Evolutionary conservation across 2,888 invertebrate species (phyloP).

Genomic region (Tryphoninae sp.): DNA sequence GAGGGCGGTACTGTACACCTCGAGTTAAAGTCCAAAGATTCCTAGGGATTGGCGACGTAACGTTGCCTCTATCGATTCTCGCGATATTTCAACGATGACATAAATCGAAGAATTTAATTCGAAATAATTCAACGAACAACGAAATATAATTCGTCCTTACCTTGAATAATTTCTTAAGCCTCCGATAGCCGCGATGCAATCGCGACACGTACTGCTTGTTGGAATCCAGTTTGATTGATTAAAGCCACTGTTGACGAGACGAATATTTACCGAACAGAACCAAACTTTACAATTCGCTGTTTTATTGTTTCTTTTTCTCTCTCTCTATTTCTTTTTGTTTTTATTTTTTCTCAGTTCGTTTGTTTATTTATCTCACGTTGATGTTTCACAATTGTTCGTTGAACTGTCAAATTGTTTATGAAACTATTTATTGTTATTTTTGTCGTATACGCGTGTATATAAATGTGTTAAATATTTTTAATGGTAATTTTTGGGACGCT

Average conservation of each 20-base stretch:
- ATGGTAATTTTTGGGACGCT: constrained; percentile 37
- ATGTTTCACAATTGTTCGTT: constrained; percentile 34
- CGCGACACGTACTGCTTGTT: constrained; percentile 81
- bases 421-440: constrained; percentile 30
- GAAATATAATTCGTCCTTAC: constrained; percentile 70
- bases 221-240: constrained; percentile 81
- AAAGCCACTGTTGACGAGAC: constrained; percentile 77
- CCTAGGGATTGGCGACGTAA: background rate
- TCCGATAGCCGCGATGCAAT: constrained; percentile 81
- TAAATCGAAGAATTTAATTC: background rate
- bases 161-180: constrained; percentile 81
- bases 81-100: background rate
- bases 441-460: constrained; percentile 40
- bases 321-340: background rate
- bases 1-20: background rate
- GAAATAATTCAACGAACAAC: background rate
- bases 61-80: background rate
- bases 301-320: constrained; percentile 11
- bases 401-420: constrained; percentile 32
- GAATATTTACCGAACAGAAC: constrained; percentile 55
- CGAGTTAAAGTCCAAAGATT: constrained; percentile 6
- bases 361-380: constrained; percentile 5
- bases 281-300: constrained; percentile 29
- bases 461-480: constrained; percentile 13
- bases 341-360: background rate